These are phyloP conservation scores for Etia nguti DNA, from an alignment of 2,113 vertebrate species.

Conservation along the genomic window DNA sequence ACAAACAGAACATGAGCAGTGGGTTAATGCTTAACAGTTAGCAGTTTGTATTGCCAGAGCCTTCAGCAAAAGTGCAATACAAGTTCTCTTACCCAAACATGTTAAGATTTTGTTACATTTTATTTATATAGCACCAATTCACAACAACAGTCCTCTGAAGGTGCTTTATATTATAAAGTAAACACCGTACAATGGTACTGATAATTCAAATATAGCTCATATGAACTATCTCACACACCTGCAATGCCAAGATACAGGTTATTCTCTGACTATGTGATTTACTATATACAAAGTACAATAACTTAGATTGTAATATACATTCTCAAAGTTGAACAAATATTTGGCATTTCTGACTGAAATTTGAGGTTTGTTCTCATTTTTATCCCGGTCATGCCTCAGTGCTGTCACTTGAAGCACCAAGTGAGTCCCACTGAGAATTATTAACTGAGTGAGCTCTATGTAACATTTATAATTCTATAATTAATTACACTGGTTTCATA, in stretches of 20 bases:
- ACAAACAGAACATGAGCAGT: neutral
- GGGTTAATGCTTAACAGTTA: neutral
- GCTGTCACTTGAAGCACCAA: neutral
- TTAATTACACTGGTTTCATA: neutral
- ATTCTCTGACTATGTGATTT: neutral
- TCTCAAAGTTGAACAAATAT: neutral
- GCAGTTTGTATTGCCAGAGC: neutral
- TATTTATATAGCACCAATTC: neutral
- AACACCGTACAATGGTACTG: neutral
- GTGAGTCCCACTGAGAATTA: neutral
- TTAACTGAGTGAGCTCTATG: neutral
- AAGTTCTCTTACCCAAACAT: neutral
- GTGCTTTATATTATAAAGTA: neutral
- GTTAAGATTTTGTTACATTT: neutral
- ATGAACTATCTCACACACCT: neutral
- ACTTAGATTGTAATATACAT: neutral
- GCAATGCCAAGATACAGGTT: rapidly evolving
- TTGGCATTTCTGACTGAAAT: neutral
- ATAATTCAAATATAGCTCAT: neutral
- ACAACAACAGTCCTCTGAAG: neutral
- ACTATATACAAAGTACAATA: neutral
- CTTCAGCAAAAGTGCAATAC: neutral
- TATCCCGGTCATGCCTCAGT: neutral
- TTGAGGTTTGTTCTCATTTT: neutral
- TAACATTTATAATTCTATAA: neutral